Evolutionary conservation across 2,797 vertebrate species (phyloP), one percentile per base, ranked within the genome.

Genomic region (Rhodeus uyekii): DNA sequence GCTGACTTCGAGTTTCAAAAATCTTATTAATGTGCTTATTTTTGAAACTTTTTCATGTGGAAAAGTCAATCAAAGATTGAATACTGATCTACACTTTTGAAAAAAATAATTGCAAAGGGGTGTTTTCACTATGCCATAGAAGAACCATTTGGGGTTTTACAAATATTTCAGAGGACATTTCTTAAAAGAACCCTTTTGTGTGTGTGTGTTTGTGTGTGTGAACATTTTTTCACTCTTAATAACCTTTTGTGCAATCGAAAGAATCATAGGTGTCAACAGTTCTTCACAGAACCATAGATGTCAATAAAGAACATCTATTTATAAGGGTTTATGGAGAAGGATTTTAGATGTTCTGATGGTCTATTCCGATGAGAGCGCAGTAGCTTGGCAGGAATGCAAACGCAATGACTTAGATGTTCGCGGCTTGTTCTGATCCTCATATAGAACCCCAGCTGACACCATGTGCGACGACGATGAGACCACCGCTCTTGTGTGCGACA

Each of bases 381-480:
- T 1, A 74, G 10, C 42, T 9, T 50, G 24, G 4, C 64, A 29
- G 34, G 64, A 68, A 58, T 76, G 55, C 24, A 39, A 68, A 38
- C 42, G 7, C 10, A 36, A 39, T 65, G 8, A 18, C 8, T 24
- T 12, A 2, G 4, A 44, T 50, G 60, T 77, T 64, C 13, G 6
- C 63, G 55, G 73, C 68, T 44, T 85, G 71, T 38, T 75, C 16
- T 27, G 34, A 42, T 75, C 68, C 27, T 73, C 14, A 48, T 61
- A 34, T 48, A 79, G 85, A 86, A 72, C 38, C 71, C 77, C 69
- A 53, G 71, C 86, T 64, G 85, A 89, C 87, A 90, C 87, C 87
- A 97, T 96, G 96, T 97, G 96, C 75, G 96, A 97, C 91, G 96
- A 97, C 58, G 96, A 97, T 64, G 96, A 97, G 90, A 96, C 95